These are phyloP conservation scores for Acanthochromis polyacanthus DNA, from an alignment of 2,113 vertebrate species.

Conservation along the genomic window DNA sequence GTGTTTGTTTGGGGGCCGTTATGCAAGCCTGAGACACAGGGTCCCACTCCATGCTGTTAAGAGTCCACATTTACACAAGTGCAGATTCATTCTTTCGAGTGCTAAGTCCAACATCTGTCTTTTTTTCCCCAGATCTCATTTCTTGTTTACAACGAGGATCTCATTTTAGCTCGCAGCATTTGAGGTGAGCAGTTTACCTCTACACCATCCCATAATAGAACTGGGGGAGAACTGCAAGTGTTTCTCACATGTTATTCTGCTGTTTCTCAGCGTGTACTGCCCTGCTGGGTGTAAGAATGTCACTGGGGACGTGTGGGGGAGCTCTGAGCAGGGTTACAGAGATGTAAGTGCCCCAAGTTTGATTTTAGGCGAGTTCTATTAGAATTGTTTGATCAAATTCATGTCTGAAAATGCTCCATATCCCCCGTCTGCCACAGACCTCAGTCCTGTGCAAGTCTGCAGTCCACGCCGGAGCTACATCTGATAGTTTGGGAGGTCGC, in stretches of 20 bases:
- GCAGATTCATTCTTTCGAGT: background rate
- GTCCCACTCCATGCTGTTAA: background rate
- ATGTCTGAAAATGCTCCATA: background rate
- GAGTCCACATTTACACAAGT: background rate
- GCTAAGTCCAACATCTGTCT: background rate
- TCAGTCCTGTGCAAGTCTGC: conserved; percentile 91
- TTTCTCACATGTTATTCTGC: conserved; percentile 10
- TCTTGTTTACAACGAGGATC: conserved; percentile 90
- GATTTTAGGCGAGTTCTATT: background rate
- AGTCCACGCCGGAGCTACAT: conserved; percentile 86
- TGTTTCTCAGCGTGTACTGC: conserved; percentile 86
- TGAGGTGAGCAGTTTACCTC: conserved; percentile 83
- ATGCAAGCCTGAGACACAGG: conserved; percentile 39
- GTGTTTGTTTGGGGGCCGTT: conserved; percentile 50
- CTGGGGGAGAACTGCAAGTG: background rate
- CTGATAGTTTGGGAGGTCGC: conserved; percentile 85
- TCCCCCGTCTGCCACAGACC: conserved; percentile 79
- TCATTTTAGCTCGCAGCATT: conserved; percentile 81
- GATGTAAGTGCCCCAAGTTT: conserved; percentile 84
- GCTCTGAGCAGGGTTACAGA: conserved; percentile 87
- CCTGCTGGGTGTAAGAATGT: conserved; percentile 89
- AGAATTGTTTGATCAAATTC: background rate
- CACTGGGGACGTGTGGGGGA: conserved; percentile 90
- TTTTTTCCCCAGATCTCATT: conserved; percentile 83
- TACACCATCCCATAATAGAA: background rate